Evolutionary conservation across 53 echinoderm and acorn worm species (phyloP), one percentile per base, ranked within the genome.

Genomic region (Paelopatides confundens): DNA sequence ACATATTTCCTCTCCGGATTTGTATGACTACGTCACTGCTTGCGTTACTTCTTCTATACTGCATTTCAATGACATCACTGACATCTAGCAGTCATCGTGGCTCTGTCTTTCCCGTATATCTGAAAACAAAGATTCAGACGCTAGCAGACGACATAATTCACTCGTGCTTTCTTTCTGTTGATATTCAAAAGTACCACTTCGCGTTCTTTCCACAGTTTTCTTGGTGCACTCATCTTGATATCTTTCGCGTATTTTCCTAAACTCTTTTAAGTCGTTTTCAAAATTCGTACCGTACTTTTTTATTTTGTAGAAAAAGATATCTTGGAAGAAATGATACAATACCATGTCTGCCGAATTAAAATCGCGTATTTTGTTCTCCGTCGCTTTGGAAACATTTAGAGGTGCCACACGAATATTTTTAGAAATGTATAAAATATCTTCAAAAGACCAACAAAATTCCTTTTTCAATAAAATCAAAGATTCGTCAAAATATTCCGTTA

Each of bases 401-500:
- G 77, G 33, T 5, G 47, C 35, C n/a, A 54, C 69, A 0, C 81
- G 35, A 24, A 79, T 66, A 51, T 86, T 86, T 29, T 74, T 76
- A 5, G 77, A 76, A 29, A 90, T 27, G 36, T 86, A 86, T 8
- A 87, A 52, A 69, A 91, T 81, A 54, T 91, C 91, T 5, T 91
- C 87, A n/a, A 40, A 50, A 37, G 49, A 62, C 91, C 91, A 91
- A 36, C 91, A 87, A 48, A 87, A 37, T 34, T 64, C 68, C 29
- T 87, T 69, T 35, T 87, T 91, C 62, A 91, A 48, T 18, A 91
- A 37, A 35, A 87, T 81, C 27, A 90, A 63, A 31, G 90, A 90
- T 85, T 90, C 90, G 47, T 90, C 90, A 35, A 90, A 69, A 43
- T 85, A 90, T 74, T 90, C 90, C 4, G 85, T 68, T 14, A 90